Evolutionary conservation across 1,140 invertebrate genomes (phyloP), one percentile per base, ranked within the genome.

Genomic region (Zaprionus davidi): DNA sequence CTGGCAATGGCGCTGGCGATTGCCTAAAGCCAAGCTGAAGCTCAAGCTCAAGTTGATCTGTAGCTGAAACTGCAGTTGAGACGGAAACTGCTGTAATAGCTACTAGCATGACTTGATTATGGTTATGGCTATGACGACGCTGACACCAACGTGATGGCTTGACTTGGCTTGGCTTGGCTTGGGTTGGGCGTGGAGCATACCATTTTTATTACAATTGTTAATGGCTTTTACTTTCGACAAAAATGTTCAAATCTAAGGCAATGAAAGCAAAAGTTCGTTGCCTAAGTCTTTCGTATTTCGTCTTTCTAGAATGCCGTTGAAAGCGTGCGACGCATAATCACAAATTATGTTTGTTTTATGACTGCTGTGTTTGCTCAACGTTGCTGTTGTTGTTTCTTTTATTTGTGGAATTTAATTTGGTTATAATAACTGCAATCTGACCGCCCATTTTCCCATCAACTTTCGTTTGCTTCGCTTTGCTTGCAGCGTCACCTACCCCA

Each of bases 151-250:
- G 24, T n/a, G 22, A 28, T 46, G 15, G 22, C 36, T 36, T 69
- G 72, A 24, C 63, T 71, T 15, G 13, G 24, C 31, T 31, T 31
- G 31, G 31, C 31, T 34, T 57, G 46, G 41, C 46, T 46, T 20
- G n/a, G 24, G 20, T 64, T 56, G 64, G 64, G 53, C 64, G 64
- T 56, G 62, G 22, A 66, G 53, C 22, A 59, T 68, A 55, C 63
- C 51, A 34, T 56, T 71, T 51, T 68, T 76, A 67, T 76, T 77
- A 82, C 82, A 84, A 87, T 88, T 81, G 85, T 81, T 74, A 85
- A 90, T 90, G 79, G 70, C 79, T 85, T 81, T 85, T 85, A 76
- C 85, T 90, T 86, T 90, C 71, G 36, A 71, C 64, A 79, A 63
- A 81, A 78, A 88, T 65, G 7, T 13, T 77, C 66, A 44, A 81